Percentiles rank a stretch among this genome's conserved stretches.
phyloP scores from a whole-genome alignment of 2,888 invertebrate genomes.

The Sinohyriopsis cumingii region DNA sequence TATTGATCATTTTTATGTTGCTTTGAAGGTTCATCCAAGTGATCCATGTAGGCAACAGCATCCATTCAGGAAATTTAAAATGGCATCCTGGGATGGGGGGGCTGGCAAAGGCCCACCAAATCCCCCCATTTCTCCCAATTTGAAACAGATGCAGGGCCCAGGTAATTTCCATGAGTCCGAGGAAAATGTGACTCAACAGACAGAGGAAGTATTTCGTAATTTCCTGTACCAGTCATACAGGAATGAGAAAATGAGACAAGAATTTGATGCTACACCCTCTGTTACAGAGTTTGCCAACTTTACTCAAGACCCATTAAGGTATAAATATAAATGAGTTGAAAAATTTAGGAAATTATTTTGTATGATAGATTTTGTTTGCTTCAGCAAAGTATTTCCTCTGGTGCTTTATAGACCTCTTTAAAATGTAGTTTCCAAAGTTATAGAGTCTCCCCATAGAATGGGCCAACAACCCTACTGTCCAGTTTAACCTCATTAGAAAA shows the following conservation, averaged over 20 bases:
- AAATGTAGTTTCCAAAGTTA: no score
- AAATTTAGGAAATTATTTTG: no score
- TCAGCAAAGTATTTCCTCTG: no score
- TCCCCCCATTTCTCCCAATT: background rate
- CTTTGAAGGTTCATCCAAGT: no score
- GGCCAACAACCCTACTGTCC: no score
- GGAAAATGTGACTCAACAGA: conserved; percentile 64
- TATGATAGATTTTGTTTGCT: no score
- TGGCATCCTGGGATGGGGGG: conserved; percentile 14
- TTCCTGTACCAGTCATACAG: conserved; percentile 63
- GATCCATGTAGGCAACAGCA: no score
- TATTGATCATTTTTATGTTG: no score
- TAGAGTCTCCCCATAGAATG: no score
- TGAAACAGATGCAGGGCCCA: conserved; percentile 15
- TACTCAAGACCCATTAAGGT: conserved; percentile 60
- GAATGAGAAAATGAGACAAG: conserved; percentile 46
- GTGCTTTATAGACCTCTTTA: no score
- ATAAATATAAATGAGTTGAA: conserved; percentile 4
- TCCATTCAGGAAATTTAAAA: background rate
- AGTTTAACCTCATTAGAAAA: no score
- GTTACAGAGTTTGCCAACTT: conserved; percentile 62
- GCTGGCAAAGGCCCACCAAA: background rate
- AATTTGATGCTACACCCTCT: conserved; percentile 46
- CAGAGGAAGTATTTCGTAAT: conserved; percentile 66
- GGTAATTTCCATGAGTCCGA: conserved; percentile 56